These are phyloP conservation scores for Brachypteracias leptosomus DNA, from an alignment of 2,113 vertebrate species.

Conservation along the genomic window DNA sequence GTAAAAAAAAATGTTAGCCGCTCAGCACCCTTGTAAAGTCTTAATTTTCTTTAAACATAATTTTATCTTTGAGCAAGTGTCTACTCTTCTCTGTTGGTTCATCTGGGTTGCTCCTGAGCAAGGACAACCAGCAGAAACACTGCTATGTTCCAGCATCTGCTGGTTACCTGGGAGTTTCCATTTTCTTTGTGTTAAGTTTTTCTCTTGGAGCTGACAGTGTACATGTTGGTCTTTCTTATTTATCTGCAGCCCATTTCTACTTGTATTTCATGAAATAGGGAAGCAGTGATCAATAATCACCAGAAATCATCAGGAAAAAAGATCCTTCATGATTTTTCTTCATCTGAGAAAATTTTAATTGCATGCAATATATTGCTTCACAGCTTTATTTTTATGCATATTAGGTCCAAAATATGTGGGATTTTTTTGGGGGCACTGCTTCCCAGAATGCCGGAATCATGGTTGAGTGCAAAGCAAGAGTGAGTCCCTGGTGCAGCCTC, in stretches of 20 bases:
- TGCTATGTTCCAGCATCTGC: neutral
- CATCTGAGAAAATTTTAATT: neutral
- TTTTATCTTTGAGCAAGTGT: neutral
- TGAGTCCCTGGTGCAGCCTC: neutral
- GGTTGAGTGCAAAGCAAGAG: accelerated
- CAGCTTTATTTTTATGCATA: neutral
- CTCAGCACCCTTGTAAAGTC: neutral
- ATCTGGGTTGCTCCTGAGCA: neutral
- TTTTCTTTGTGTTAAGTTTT: neutral
- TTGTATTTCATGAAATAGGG: neutral
- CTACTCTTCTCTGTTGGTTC: neutral
- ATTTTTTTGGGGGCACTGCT: neutral
- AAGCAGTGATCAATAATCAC: neutral
- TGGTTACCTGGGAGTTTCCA: neutral
- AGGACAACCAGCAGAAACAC: neutral
- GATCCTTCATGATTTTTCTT: neutral
- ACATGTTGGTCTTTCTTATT: neutral
- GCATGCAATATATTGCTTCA: neutral
- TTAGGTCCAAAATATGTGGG: neutral
- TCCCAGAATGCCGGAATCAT: neutral
- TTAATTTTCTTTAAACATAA: neutral
- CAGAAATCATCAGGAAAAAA: neutral
- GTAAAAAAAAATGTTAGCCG: neutral
- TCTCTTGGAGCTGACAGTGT: neutral
- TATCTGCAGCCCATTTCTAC: neutral